Percentiles rank a stretch among this genome's conserved stretches.
phyloP scores from a whole-genome alignment of 1,140 invertebrate genomes.

The Camponotus floridanus region DNA sequence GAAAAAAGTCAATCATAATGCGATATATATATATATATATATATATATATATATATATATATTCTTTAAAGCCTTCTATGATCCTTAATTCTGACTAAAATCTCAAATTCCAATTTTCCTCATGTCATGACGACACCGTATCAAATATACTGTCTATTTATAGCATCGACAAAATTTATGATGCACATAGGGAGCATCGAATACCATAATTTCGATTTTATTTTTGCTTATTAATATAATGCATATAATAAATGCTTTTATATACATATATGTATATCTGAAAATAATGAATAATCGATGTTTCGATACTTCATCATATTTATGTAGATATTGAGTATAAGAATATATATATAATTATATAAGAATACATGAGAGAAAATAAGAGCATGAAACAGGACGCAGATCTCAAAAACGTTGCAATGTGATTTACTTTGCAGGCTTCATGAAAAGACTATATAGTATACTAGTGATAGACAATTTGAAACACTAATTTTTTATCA shows the following conservation, averaged over 20 bases:
- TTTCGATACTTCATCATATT: neutral
- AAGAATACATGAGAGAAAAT: no score
- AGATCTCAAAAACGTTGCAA: constrained; percentile 57
- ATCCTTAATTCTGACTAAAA: constrained; percentile 41
- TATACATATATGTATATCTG: neutral
- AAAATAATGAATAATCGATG: neutral
- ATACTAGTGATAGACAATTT: neutral
- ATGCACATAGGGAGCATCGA: constrained; percentile 15
- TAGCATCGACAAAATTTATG: constrained; percentile 36
- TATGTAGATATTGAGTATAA: no score
- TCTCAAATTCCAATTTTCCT: constrained; percentile 52
- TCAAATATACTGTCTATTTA: constrained; percentile 42
- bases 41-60: neutral
- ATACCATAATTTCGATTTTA: constrained; percentile 23
- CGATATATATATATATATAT: constrained; percentile 15
- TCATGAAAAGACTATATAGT: neutral
- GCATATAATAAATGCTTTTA: constrained; percentile 1
- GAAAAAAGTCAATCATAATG: neutral
- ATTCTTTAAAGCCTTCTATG: constrained; percentile 28
- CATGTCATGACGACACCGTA: neutral
- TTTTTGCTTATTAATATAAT: neutral
- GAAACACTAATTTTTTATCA: neutral
- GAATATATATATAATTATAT: no score
- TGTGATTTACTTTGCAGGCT: constrained; percentile 66
- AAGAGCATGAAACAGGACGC: constrained; percentile 19